A percentile compares a stretch with the other conserved stretches of the same genome.
Conservation (phyloP, 64 coral and sea anemone genomes). For the Exaiptasia diaphana region DNA sequence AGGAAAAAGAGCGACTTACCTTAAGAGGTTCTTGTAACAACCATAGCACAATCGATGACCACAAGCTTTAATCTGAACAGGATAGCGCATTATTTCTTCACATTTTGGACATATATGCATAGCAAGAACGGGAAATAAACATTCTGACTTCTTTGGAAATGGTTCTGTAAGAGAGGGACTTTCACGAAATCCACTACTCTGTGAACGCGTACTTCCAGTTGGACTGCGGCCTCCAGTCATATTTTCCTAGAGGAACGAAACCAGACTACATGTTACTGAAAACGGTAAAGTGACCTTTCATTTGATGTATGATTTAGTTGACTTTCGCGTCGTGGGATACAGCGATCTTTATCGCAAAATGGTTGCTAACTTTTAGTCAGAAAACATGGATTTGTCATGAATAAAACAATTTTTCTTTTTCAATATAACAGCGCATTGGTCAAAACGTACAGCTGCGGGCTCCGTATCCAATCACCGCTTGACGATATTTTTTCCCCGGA, state of each 20-base stretch:
- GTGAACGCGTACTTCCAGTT: conserved; percentile 65
- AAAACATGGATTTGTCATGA: too few species aligned
- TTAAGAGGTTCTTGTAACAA: not conserved
- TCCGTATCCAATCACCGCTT: too few species aligned
- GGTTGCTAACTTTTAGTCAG: too few species aligned
- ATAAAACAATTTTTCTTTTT: too few species aligned
- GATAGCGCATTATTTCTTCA: conserved; percentile 68
- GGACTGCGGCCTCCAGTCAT: conserved; percentile 82
- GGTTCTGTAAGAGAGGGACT: conserved; percentile 47
- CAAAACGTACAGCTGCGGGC: too few species aligned
- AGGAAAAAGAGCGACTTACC: too few species aligned
- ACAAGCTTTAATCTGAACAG: conserved; percentile 65
- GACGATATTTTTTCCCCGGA: too few species aligned
- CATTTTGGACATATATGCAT: conserved; percentile 88
- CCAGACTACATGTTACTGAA: not conserved
- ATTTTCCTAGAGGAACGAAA: not conserved
- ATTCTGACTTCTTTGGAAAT: conserved; percentile 48
- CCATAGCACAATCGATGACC: conserved; percentile 78
- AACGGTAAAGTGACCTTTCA: too few species aligned
- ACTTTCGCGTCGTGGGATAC: too few species aligned
- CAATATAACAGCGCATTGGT: too few species aligned
- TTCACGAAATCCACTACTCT: conserved; percentile 27
- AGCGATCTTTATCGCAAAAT: too few species aligned
- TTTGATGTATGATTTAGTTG: too few species aligned
- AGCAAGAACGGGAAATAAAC: conserved; percentile 75